A percentile compares a stretch with the other conserved stretches of the same genome.
phyloP scores from a whole-genome alignment of 2,113 vertebrate species.

The Parus major region DNA sequence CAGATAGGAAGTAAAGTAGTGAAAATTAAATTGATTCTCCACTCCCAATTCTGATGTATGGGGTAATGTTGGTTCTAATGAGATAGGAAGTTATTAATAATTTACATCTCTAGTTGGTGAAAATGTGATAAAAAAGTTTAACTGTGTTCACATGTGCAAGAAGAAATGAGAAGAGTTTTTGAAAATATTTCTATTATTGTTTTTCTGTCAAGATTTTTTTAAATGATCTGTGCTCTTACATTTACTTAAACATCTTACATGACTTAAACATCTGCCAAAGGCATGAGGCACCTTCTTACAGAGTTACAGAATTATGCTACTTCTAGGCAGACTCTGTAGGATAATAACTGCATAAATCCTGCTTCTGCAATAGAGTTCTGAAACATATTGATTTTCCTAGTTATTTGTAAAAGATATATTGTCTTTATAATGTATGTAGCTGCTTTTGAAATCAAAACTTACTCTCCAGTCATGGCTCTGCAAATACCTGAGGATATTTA shows the following conservation, averaged over 20 bases:
- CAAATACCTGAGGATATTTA: not conserved
- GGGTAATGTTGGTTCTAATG: not conserved
- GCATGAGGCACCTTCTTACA: not conserved
- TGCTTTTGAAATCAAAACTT: slow-evolving; percentile 5
- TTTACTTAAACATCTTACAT: not conserved
- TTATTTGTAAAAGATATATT: not conserved
- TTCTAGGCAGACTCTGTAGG: not conserved
- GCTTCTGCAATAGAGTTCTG: not conserved
- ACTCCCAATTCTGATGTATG: not conserved
- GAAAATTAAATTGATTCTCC: not conserved
- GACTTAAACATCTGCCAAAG: not conserved
- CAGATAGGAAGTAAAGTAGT: not conserved
- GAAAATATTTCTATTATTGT: not conserved
- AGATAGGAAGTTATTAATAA: not conserved
- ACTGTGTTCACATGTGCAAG: not conserved
- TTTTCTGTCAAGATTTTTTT: not conserved
- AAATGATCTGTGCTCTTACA: not conserved
- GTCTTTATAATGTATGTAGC: not conserved
- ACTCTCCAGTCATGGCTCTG: not conserved
- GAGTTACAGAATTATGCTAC: not conserved
- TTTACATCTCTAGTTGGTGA: not conserved
- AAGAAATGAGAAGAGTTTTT: not conserved
- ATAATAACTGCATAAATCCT: not conserved
- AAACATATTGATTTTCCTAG: not conserved
- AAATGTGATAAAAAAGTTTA: not conserved